Conservation (phyloP, 2,888 invertebrate genomes). For the Maniola hyperantus region DNA sequence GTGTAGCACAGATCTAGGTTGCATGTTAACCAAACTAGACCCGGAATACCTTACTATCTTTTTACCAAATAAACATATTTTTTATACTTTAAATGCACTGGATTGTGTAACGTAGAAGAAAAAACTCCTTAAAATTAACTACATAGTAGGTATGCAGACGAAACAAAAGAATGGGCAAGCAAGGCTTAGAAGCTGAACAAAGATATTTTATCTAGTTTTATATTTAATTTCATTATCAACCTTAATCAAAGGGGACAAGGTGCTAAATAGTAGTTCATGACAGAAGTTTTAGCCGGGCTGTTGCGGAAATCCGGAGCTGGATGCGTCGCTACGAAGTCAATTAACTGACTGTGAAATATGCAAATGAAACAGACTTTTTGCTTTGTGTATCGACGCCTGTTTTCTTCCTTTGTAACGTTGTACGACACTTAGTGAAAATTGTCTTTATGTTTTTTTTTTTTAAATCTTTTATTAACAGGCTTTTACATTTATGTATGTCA, state of each 20-base stretch:
- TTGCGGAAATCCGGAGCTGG: constrained; percentile 47
- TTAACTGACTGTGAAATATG: constrained; percentile 68
- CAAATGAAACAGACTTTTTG: constrained; percentile 51
- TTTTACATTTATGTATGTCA: no score
- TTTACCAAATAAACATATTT: no score
- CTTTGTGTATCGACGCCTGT: constrained; percentile 41
- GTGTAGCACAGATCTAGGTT: no score
- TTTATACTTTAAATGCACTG: background rate
- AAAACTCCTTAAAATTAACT: constrained; percentile 1
- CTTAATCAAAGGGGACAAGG: constrained; percentile 23
- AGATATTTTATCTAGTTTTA: constrained; percentile 28
- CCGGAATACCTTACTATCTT: no score
- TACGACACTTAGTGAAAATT: constrained; percentile 26
- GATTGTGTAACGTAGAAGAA: background rate
- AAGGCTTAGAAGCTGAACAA: constrained; percentile 32
- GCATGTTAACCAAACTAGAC: no score
- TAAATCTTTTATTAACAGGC: no score
- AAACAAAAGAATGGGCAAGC: constrained; percentile 32
- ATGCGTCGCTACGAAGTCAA: constrained; percentile 56
- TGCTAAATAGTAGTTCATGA: constrained; percentile 20
- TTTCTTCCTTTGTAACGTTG: constrained; percentile 39
- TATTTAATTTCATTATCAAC: background rate
- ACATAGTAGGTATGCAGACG: constrained; percentile 12
- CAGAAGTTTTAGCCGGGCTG: constrained; percentile 34
- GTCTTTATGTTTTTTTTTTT: no score